phyloP scores from a whole-genome alignment of 2,797 vertebrate species.

The Sebastes nivosus region DNA sequence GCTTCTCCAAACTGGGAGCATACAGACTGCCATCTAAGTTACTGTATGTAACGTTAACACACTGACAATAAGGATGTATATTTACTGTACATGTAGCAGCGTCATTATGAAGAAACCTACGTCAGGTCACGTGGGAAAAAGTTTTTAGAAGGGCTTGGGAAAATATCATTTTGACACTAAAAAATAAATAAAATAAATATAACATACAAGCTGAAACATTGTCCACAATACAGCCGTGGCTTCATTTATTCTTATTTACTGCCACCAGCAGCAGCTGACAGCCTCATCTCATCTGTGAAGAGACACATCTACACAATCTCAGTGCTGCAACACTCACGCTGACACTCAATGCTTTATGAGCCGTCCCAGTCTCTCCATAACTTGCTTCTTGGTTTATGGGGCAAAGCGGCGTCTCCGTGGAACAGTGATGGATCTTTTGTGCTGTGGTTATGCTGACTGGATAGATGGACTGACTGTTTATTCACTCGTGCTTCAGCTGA shows the following conservation, averaged over 20 bases:
- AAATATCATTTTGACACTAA: no score
- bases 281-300: constrained; percentile 28
- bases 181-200: background rate
- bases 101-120: no score
- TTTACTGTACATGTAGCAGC: no score
- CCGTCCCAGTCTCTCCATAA: background rate
- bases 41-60: no score
- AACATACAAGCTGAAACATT: background rate
- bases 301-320: background rate
- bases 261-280: constrained; percentile 28
- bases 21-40: accelerated
- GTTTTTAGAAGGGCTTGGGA: no score
- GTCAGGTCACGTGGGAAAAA: no score
- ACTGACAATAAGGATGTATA: no score
- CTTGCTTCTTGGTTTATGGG: constrained; percentile 61
- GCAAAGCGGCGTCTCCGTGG: constrained; percentile 21
- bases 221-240: background rate
- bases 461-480: constrained; percentile 39
- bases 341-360: constrained; percentile 34
- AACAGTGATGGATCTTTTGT: constrained; percentile 43
- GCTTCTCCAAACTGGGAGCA: no score
- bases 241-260: constrained; percentile 51
- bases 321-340: background rate
- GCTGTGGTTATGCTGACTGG: constrained; percentile 8
- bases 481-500: constrained; percentile 21